These are phyloP conservation scores for Dufourea novaeangliae DNA, from an alignment of 1,140 invertebrate species.

Conservation along the genomic window DNA sequence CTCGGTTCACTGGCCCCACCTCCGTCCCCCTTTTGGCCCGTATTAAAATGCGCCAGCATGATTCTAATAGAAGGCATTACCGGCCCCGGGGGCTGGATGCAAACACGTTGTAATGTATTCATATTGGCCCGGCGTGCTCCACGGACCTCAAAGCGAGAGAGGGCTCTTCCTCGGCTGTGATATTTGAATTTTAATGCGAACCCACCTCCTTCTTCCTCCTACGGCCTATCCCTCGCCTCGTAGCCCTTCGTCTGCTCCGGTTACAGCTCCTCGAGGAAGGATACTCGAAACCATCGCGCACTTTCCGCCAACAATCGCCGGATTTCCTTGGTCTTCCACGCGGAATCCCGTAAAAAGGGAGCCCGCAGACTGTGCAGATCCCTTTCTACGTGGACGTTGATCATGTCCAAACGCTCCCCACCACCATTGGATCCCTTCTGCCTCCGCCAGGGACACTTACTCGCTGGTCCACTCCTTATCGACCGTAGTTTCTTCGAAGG, in stretches of 20 bases:
- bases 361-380: constrained; percentile 22
- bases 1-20: background rate
- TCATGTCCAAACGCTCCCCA: constrained; percentile 14
- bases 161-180: constrained; percentile 59
- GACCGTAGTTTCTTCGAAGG: no score
- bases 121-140: constrained; percentile 68
- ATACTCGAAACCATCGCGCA: constrained; percentile 36
- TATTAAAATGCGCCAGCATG: constrained; percentile 75
- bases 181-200: constrained; percentile 75
- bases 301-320: constrained; percentile 56
- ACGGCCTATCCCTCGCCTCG: constrained; percentile 14
- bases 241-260: background rate
- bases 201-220: constrained; percentile 20
- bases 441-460: no score
- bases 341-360: constrained; percentile 33
- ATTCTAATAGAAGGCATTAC: constrained; percentile 76
- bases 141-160: constrained; percentile 64
- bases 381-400: constrained; percentile 29
- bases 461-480: no score
- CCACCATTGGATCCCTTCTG: no score
- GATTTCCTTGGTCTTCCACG: constrained; percentile 46
- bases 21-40: constrained; percentile 15
- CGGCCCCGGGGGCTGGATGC: constrained; percentile 62
- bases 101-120: constrained; percentile 75
- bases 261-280: background rate